Conservation (phyloP, 1,140 invertebrate species). For the Formica selysi region DNA sequence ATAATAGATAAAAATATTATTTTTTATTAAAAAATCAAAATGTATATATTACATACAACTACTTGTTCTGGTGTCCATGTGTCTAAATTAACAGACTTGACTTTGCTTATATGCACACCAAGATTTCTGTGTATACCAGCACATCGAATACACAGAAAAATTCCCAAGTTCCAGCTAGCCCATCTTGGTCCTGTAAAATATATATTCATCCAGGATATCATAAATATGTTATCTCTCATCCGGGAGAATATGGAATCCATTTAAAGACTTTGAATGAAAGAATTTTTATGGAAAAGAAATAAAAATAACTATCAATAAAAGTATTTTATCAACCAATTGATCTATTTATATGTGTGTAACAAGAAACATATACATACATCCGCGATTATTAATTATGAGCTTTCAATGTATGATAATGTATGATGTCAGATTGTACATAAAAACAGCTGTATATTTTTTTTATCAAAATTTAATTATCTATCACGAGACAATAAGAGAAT, state of each 20-base stretch:
- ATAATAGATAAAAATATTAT: not conserved
- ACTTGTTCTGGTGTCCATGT: slow-evolving; percentile 99
- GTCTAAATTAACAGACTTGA: slow-evolving; percentile 99
- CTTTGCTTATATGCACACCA: slow-evolving; percentile 98
- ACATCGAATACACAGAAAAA: slow-evolving; percentile 99
- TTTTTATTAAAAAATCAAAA: not conserved
- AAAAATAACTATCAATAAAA: not conserved
- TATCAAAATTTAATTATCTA: not conserved
- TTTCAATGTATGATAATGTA: not conserved
- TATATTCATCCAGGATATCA: slow-evolving; percentile 11
- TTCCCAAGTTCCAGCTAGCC: slow-evolving; percentile 99
- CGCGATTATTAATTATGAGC: slow-evolving; percentile 8
- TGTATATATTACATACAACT: slow-evolving; percentile 86
- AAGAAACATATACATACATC: not conserved
- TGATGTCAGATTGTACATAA: not conserved
- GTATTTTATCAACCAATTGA: not conserved
- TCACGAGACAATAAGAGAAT: not conserved
- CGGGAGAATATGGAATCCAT: not conserved
- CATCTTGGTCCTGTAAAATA: slow-evolving; percentile 95
- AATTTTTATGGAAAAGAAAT: not conserved
- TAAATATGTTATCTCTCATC: slow-evolving; percentile 21
- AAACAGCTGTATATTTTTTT: not conserved
- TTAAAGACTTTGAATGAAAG: not conserved
- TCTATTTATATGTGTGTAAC: slow-evolving; percentile 2
- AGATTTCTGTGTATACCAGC: slow-evolving; percentile 99